These are phyloP conservation scores for Ciconia nigra DNA, from an alignment of 2,797 vertebrate species.

Conservation along the genomic window DNA sequence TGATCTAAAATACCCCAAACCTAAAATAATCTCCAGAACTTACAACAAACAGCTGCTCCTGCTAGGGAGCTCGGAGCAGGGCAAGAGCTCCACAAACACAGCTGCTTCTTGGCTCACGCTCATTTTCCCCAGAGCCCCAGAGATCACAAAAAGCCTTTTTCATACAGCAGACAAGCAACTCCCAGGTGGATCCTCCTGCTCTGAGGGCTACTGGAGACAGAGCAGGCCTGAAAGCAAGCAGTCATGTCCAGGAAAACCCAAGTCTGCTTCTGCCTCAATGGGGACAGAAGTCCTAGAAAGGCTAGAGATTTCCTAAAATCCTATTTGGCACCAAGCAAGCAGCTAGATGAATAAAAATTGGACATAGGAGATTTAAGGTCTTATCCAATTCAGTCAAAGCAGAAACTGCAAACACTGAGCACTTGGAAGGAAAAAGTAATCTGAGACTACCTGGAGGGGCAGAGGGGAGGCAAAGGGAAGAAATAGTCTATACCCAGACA, in stretches of 20 bases:
- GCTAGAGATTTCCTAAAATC: not conserved
- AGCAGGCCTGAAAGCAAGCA: not conserved
- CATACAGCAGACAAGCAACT: not conserved
- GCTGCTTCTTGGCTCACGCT: slow-evolving; percentile 18
- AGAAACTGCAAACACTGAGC: not conserved
- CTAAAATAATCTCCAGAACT: not conserved
- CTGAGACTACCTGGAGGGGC: not conserved
- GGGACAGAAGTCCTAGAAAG: not conserved
- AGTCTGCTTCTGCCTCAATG: not conserved
- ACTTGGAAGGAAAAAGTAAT: not conserved
- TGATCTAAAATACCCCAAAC: not conserved
- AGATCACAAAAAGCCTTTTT: slow-evolving; percentile 26
- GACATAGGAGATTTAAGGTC: not conserved
- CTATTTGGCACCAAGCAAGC: not conserved
- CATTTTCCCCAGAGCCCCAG: not conserved
- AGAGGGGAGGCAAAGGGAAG: not conserved
- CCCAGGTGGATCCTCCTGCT: slow-evolving; percentile 20
- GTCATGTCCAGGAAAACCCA: not conserved
- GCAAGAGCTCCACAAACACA: slow-evolving; percentile 49
- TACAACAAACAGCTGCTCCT: slow-evolving; percentile 18
- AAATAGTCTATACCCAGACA: not conserved
- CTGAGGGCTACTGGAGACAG: not conserved
- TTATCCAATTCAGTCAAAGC: not conserved
- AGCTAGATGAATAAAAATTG: not conserved
- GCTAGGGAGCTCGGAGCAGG: slow-evolving; percentile 20